Percentiles rank a stretch among this genome's conserved stretches.
Conservation (phyloP, 92 coral and sea anemone genomes). For the Epizoanthus ramosus region DNA sequence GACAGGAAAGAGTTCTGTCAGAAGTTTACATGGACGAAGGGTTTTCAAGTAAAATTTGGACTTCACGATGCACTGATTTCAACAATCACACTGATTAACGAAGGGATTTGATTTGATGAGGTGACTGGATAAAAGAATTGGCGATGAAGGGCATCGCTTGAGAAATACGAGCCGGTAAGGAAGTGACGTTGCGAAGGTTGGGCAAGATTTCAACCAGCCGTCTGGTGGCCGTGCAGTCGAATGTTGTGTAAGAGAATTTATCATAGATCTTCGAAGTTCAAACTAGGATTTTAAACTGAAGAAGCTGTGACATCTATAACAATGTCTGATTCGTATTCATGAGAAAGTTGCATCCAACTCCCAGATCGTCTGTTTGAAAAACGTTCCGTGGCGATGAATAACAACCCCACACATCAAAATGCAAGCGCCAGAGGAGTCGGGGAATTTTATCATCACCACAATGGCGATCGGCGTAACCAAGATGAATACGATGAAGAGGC, state of each 20-base stretch:
- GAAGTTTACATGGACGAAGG: neutral
- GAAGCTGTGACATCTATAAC: slow-evolving; percentile 7
- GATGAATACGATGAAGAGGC: slow-evolving; percentile 37
- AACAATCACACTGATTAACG: too few relatives aligned
- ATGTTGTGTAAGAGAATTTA: slow-evolving; percentile 19
- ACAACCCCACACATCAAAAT: slow-evolving; percentile 14
- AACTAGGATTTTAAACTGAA: neutral
- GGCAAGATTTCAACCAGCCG: slow-evolving; percentile 39
- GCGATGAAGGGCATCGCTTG: slow-evolving; percentile 28
- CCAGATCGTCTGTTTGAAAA: slow-evolving; percentile 34
- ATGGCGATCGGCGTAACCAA: slow-evolving; percentile 41
- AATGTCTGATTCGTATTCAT: slow-evolving; percentile 8
- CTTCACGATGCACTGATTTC: neutral
- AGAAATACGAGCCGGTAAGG: slow-evolving; percentile 61
- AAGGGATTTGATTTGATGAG: neutral
- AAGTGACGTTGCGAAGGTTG: slow-evolving; percentile 69
- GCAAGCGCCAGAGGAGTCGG: slow-evolving; percentile 36
- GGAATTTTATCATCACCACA: slow-evolving; percentile 24
- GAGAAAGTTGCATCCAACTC: slow-evolving; percentile 6
- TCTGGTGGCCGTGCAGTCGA: slow-evolving; percentile 34
- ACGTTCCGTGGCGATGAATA: slow-evolving; percentile 38
- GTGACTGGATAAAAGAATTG: neutral
- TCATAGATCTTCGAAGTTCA: neutral
- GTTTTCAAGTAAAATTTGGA: neutral
- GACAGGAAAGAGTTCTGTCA: neutral